Evolutionary conservation across 2,113 vertebrate genomes (phyloP), one percentile per base, ranked within the genome.

Genomic region (Bostrychus sinensis): DNA sequence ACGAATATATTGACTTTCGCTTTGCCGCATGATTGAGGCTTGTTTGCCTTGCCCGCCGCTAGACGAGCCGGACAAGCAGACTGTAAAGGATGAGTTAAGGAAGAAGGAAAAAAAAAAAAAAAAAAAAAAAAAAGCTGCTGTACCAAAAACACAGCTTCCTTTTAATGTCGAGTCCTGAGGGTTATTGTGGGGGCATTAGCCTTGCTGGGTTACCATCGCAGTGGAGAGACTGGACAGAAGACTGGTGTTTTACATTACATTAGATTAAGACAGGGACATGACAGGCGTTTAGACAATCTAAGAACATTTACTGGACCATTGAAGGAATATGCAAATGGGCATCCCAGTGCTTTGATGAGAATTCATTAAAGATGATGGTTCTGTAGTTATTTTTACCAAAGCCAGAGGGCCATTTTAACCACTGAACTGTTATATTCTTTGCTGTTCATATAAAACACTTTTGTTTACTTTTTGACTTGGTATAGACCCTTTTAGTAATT

Each of bases 1-100:
- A 82, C 34, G 81, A 88, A 88, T 85, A 88, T 89, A 88, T 84
- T 86, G 87, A 89, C 82, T 88, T 89, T 89, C 71, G 76, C 78
- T 84, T 82, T 85, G 77, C 78, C 70, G 55, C 78, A 66, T 83
- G 84, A 88, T 88, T 88, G 82, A 88, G 70, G 83, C 84, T 85
- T 88, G 84, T 86, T 86, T 82, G 78, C 66, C 75, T 71, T 68
- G 63, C 66, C 45, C 54, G 62, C 48, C 6, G 7, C 62, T 39
- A 59, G 75, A 78, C n/a, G 5, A 66, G 56, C 64, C 4, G 51
- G 78, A 81, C 75, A 80, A 78, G 38, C 70, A 73, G 77, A 68
- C 63, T 41, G 70, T 78, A 78, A 77, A 83, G 68, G 62, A 83
- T 64, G 70, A 69, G 57, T 56, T 43, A 30, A 71, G 67, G 32